Base-by-base conservation (phyloP, 2,888 invertebrate genomes). In the Phorcus lineatus region DNA sequence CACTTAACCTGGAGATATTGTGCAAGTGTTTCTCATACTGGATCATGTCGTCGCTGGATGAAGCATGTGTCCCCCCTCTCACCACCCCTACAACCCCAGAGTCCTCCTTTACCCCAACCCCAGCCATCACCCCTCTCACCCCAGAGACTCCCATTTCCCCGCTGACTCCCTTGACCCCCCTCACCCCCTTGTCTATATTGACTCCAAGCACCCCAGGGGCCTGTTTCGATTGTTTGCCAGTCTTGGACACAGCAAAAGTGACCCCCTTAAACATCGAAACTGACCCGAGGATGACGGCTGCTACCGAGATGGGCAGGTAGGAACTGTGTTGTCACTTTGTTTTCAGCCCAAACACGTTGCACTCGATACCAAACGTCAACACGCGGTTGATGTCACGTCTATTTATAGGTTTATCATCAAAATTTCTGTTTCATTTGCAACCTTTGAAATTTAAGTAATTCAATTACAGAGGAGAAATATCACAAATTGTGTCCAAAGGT, bases 191-290 rank as follows among this genome's bases (percentile, higher is more conserved):
- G 31, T 70, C 70, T 13, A 70, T n/a, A 36, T 36, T 70, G 31
- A 70, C 70, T 19, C 70, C 70, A 28, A 36, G 70, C 36, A 70
- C 70, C 31, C 70, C 70, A 13, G 70, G 40, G 70, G 70, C 70
- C 6, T 70, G 70, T 40, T 70, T 70, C 36, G 70, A 70, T 40
- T 70, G 70, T 70, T 36, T 70, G 31, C 70, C 70, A 70, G 40
- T 70, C 4, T 19, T 70, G 70, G 70, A 70, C 70, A 70, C 70
- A 19, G 70, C 70, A 31, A 70, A 70, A 31, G 70, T 70, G 28
- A 70, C 70, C 19, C 70, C 70, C 19, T 7, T 70, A 13, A 70
- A 19, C 28, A 70, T 70, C 19, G 36, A 11, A 19, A 36, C 36
- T 17, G 70, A 70, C 19, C 70, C 70, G n/a, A 70, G 36, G 40